These are phyloP conservation scores for Trachelipus rathkii DNA, from an alignment of 1,140 invertebrate species.

Conservation along the genomic window DNA sequence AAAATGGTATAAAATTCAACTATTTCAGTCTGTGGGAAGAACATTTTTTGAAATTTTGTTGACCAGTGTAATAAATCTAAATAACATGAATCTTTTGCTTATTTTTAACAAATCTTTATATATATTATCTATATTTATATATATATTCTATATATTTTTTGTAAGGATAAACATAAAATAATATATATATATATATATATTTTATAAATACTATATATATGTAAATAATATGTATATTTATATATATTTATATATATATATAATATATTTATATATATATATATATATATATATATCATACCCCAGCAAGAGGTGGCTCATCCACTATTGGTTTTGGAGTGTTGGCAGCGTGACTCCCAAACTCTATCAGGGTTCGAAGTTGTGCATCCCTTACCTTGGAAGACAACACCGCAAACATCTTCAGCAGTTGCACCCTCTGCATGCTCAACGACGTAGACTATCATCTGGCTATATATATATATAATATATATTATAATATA, in stretches of 20 bases:
- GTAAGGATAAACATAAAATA: too few relatives aligned
- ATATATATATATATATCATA: constrained; percentile 55
- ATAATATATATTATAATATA: neutral
- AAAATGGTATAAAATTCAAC: too few relatives aligned
- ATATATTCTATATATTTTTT: too few relatives aligned
- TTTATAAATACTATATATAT: constrained; percentile 27
- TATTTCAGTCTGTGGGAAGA: too few relatives aligned
- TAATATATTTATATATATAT: constrained; percentile 51
- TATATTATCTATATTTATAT: too few relatives aligned
- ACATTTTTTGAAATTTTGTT: too few relatives aligned
- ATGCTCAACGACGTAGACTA: neutral
- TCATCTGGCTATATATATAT: neutral
- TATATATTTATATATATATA: too few relatives aligned
- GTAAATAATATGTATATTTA: too few relatives aligned
- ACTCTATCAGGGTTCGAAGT: constrained; percentile 36
- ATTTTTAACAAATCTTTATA: too few relatives aligned
- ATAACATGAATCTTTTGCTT: too few relatives aligned
- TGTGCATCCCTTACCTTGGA: constrained; percentile 29
- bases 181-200: too few relatives aligned
- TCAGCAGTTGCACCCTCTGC: constrained; percentile 22
- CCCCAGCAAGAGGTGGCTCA: constrained; percentile 6
- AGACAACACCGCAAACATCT: constrained; percentile 35
- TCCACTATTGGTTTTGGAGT: constrained; percentile 30
- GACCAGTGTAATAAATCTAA: too few relatives aligned
- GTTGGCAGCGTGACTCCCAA: constrained; percentile 34